A percentile compares a stretch with the other conserved stretches of the same genome.
Conservation (phyloP, 1,140 invertebrate genomes). For the Sitophilus oryzae region DNA sequence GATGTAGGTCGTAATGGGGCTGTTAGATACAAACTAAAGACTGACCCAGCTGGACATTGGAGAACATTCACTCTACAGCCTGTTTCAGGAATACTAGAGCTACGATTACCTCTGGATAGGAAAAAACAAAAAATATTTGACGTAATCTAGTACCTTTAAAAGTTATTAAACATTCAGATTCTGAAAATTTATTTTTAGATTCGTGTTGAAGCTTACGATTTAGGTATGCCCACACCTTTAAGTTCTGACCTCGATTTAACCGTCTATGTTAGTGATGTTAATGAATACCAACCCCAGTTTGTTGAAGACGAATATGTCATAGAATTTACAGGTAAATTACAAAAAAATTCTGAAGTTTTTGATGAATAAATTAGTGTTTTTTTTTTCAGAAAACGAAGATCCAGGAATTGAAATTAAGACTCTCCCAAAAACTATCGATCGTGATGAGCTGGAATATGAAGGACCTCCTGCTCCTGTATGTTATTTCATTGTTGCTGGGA, state of each 20-base stretch:
- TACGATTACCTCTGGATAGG: constrained; percentile 65
- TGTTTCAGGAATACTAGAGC: constrained; percentile 65
- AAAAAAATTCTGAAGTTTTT: no score
- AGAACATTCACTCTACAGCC: constrained; percentile 74
- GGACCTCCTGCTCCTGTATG: constrained; percentile 72
- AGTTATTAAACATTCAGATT: no score
- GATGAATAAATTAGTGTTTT: no score
- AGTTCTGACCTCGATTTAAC: constrained; percentile 82
- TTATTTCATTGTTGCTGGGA: constrained; percentile 80
- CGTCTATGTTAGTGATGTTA: constrained; percentile 84
- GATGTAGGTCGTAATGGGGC: constrained; percentile 86
- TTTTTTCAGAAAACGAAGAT: constrained; percentile 59
- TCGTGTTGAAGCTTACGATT: constrained; percentile 82
- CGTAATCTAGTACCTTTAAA: no score
- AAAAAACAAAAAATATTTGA: constrained; percentile 85
- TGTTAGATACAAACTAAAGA: constrained; percentile 75
- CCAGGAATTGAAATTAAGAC: constrained; percentile 61
- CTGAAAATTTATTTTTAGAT: constrained; percentile 68
- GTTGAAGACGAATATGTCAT: constrained; percentile 63
- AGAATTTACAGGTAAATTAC: no score
- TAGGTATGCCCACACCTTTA: constrained; percentile 75
- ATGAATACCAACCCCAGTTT: constrained; percentile 85
- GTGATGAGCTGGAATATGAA: constrained; percentile 77
- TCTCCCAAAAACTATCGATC: constrained; percentile 78
- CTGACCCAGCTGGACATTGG: constrained; percentile 74